Evolutionary conservation across 2,113 vertebrate genomes (phyloP), one percentile per base, ranked within the genome.

Genomic region (Dipodomys spectabilis): DNA sequence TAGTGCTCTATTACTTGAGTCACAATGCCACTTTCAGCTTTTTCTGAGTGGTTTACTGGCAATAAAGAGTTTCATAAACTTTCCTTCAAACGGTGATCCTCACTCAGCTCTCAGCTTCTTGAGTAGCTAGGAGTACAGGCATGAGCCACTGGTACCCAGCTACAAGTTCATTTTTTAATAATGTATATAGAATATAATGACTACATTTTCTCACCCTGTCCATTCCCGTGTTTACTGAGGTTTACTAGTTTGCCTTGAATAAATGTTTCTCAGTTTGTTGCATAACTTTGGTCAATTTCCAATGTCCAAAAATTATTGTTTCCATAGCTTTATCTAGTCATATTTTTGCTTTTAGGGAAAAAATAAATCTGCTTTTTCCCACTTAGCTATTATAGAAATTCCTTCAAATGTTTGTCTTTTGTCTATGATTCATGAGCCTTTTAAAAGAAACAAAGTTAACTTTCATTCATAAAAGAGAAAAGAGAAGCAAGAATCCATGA

Each of bases 281-380:
- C 77, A 49, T 69, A 15, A 28, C 53, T 82, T 69, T 57, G 25
- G 44, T 82, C 71, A 90, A 28, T 86, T 86, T 90, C 35, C 71
- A 82, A 78, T 65, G 53, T 95, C 86, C 23, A 82, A 93, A 86
- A 90, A 75, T 82, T 1, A 1, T 75, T 82, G 28, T 60, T 84
- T 88, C 1, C 30, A 28, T 22, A 78, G 15, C 32, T 78, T 82
- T 82, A 44, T 62, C 32, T 28, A 65, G 32, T 32, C 60, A 82
- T 90, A 65, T 69, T 13, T 35, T 87, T 87, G 25, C 2, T 62
- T 86, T 78, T 78, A 2, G 23, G 27, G 27, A 7, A 39, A 39
- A 27, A 12, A n/a, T 49, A 12, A 27, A 35, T 90, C 25, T 69
- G 45, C 73, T 13, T 49, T 92, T 93, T 94, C 62, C 86, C 73